Evolutionary conservation across 2,113 vertebrate species (phyloP), one percentile per base, ranked within the genome.

Genomic region (Nothobranchius kuhntae): DNA sequence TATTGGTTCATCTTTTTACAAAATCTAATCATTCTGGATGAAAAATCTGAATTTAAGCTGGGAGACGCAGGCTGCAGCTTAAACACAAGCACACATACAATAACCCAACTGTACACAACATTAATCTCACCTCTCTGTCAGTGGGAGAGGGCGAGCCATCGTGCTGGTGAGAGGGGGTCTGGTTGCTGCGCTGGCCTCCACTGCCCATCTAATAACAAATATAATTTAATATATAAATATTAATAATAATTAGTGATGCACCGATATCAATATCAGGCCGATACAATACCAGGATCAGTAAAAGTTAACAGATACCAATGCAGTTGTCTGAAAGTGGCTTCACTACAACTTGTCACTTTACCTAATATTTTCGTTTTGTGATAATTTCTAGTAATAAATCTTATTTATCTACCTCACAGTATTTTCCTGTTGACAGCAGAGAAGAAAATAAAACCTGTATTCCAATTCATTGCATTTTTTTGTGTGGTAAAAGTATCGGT

Each of bases 41-140:
- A 24, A 48, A 75, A 71, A 68, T 61, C 48, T 47, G 46, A 59
- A 60, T 6, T 57, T 46, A 68, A 73, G 68, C 58, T 40, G 21
- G 59, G 44, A 69, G 58, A 54, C 56, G 71, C 51, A 70, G 38
- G 61, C 54, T 66, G 75, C 47, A 72, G 60, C 46, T 66, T 68
- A n/a, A 71, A 51, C 53, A 57, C 38, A 77, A 44, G 61, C 13
- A 63, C 26, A 66, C 26, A 54, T 24, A 71, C 7, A 15, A 10
- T 44, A 42, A 13, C 36, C 13, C 46, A 13, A 35, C 24, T 7
- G 64, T 50, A 62, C 24, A 48, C 42, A 54, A 74, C 11, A 65
- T 24, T 7, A 14, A 59, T 46, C 54, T 90, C 78, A 98, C 96
- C 95, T 98, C 95, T 94, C 93, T 92, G 73, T 95, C 94, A 53